These are phyloP conservation scores for Leptestheria dahalacensis DNA, from an alignment of 1,140 invertebrate species.

Conservation along the genomic window DNA sequence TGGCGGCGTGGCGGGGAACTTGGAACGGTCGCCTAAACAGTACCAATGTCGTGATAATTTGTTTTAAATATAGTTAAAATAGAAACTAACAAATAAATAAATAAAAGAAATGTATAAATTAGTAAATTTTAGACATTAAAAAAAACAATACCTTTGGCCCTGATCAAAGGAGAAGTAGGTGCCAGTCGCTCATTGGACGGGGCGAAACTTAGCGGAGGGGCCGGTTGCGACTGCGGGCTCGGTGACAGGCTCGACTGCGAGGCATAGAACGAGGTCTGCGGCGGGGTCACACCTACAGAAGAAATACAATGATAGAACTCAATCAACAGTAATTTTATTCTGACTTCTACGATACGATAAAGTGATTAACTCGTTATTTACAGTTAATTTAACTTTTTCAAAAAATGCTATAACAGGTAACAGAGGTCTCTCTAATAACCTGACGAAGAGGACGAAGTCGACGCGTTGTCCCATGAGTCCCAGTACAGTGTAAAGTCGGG, in stretches of 20 bases:
- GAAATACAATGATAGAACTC: slow-evolving; percentile 5
- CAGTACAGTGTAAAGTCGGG: slow-evolving; percentile 61
- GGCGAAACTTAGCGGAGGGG: not conserved
- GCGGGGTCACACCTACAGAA: slow-evolving; percentile 19
- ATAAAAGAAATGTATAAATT: no score
- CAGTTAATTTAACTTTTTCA: no score
- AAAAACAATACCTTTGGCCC: not conserved
- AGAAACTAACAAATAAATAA: no score
- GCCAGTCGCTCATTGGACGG: not conserved
- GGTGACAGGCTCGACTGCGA: slow-evolving; percentile 25
- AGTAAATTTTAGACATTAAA: no score
- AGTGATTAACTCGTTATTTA: no score
- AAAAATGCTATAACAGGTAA: no score
- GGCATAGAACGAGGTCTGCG: slow-evolving; percentile 25
- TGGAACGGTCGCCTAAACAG: slow-evolving; percentile 28
- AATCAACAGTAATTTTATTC: no score
- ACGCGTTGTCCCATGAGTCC: slow-evolving; percentile 68
- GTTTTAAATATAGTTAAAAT: no score
- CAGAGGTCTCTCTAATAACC: not conserved
- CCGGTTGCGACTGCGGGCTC: slow-evolving; percentile 17
- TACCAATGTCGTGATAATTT: not conserved
- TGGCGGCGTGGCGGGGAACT: slow-evolving; percentile 64
- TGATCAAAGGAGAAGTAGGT: not conserved
- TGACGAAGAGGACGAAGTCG: not conserved
- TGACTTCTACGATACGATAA: no score